phyloP scores from a whole-genome alignment of 1,140 invertebrate genomes.

The Nasonia giraulti region DNA sequence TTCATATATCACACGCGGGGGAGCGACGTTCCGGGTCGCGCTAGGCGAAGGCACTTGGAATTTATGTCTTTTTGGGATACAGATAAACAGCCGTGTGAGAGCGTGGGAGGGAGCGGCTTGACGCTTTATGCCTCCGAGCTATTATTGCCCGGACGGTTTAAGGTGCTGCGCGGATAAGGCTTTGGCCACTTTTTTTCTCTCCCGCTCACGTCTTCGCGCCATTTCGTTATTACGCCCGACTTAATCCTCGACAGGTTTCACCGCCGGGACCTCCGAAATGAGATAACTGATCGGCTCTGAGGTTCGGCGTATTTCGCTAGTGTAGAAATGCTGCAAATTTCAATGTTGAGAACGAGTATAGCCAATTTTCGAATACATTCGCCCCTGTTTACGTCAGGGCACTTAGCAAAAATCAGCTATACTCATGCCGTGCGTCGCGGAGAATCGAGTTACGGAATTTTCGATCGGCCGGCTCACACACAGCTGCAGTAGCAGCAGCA shows the following conservation, averaged over 20 bases:
- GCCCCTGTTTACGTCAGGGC: no score
- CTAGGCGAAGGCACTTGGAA: constrained; percentile 13
- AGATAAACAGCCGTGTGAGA: constrained; percentile 24
- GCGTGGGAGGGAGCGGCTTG: not conserved
- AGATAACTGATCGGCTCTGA: constrained; percentile 32
- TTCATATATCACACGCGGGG: constrained; percentile 17
- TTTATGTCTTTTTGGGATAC: constrained; percentile 43
- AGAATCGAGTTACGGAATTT: constrained; percentile 10
- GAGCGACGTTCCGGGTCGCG: not conserved
- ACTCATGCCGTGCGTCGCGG: not conserved
- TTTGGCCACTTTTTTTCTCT: constrained; percentile 17
- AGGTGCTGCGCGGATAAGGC: not conserved
- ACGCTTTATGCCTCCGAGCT: constrained; percentile 35
- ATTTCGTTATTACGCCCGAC: constrained; percentile 28
- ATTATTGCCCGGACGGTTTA: constrained; percentile 25
- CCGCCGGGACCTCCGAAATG: not conserved
- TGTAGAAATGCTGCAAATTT: no score
- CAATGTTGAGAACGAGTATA: no score
- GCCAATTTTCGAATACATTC: no score
- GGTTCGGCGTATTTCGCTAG: no score
- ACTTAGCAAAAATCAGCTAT: no score
- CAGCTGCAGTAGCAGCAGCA: no score
- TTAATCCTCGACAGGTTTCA: constrained; percentile 36
- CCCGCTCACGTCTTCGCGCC: not conserved
- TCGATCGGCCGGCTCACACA: not conserved